Evolutionary conservation across 2,888 invertebrate species (phyloP).

Genomic region (Phyto melanocephala): DNA sequence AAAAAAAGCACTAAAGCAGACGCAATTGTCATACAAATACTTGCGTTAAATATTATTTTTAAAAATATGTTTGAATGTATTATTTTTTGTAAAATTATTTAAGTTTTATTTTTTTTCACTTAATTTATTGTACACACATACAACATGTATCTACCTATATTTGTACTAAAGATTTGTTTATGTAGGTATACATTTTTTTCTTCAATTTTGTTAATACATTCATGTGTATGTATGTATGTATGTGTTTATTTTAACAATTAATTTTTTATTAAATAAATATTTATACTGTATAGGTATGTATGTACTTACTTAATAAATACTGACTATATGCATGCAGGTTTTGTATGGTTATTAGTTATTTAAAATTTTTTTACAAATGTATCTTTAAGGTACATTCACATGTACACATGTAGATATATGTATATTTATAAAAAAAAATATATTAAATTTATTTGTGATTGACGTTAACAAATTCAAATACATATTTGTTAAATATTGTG

Average conservation of each 20-base stretch:
- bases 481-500: not conserved
- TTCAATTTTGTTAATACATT: not conserved
- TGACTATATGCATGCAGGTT: too few relatives aligned
- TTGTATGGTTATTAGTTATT: not conserved
- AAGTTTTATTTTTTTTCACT: not conserved
- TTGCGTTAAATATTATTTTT: too few relatives aligned
- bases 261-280: not conserved
- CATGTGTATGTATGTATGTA: not conserved
- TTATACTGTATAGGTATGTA: too few relatives aligned
- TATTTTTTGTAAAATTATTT: not conserved
- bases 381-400: not conserved
- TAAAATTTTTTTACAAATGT: not conserved
- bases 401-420: not conserved
- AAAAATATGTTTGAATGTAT: not conserved
- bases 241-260: not conserved
- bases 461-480: not conserved
- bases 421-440: not conserved
- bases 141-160: not conserved
- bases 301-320: too few relatives aligned
- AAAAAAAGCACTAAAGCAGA: not conserved
- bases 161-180: too few relatives aligned
- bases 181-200: not conserved
- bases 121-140: not conserved
- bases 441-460: not conserved
- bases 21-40: too few relatives aligned